Evolutionary conservation across 2,797 vertebrate genomes (phyloP).

Genomic region (Hafferia zeledoni): DNA sequence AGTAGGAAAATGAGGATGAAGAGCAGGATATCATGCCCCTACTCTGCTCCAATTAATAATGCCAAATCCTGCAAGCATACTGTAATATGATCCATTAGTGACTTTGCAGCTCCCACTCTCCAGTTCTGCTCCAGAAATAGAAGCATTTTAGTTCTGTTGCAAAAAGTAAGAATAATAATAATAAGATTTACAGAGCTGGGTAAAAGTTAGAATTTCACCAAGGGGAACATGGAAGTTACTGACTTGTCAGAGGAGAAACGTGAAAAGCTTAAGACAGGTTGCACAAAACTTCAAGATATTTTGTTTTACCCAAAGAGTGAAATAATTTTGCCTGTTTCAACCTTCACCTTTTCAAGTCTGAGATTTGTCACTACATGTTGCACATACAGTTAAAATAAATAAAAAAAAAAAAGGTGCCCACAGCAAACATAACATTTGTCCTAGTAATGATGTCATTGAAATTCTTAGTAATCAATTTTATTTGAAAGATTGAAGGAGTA

Average conservation of each 20-base stretch:
- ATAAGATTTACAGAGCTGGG: background rate
- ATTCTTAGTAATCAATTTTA: constrained; percentile 19
- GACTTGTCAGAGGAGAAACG: background rate
- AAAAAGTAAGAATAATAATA: background rate
- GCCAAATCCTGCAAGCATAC: background rate
- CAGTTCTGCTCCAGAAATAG: constrained; percentile 28
- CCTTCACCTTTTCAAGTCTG: background rate
- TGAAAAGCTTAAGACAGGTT: background rate
- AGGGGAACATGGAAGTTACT: background rate
- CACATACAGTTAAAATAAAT: background rate
- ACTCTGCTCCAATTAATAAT: background rate
- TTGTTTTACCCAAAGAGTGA: background rate
- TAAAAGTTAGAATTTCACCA: constrained; percentile 3
- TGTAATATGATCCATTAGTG: constrained; percentile 27
- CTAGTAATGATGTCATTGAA: background rate
- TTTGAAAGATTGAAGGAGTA: constrained; percentile 25
- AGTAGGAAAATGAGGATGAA: constrained; percentile 9
- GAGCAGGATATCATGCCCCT: constrained; percentile 13
- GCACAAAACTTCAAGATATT: background rate
- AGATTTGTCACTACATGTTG: background rate
- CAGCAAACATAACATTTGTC: constrained; percentile 3
- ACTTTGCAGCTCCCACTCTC: background rate
- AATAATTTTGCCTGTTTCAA: background rate
- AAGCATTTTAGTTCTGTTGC: background rate
- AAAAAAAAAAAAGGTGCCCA: background rate